Evolutionary conservation across 2,888 invertebrate species (phyloP).

Genomic region (Rhaphigaster nebulosa): DNA sequence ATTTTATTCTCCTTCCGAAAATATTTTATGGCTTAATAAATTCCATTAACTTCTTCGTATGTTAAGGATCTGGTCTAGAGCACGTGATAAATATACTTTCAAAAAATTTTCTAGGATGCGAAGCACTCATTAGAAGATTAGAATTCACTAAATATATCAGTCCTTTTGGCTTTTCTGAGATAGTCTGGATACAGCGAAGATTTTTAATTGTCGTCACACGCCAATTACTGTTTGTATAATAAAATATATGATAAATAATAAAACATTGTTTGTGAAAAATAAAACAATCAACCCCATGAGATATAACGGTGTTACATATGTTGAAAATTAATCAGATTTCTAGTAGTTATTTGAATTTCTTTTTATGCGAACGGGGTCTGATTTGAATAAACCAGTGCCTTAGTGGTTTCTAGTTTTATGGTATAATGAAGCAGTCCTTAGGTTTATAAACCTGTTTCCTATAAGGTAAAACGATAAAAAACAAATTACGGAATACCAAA

Average conservation of each 20-base stretch:
- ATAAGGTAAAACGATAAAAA: constrained; percentile 26
- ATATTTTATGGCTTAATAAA: too few relatives aligned
- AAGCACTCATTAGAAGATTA: too few relatives aligned
- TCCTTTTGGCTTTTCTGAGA: too few relatives aligned
- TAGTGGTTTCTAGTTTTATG: constrained; percentile 24
- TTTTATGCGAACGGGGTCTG: background rate
- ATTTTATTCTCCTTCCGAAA: too few relatives aligned
- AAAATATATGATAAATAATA: background rate
- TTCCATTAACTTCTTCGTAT: too few relatives aligned
- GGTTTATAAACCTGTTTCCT: constrained; percentile 24
- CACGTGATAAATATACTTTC: too few relatives aligned
- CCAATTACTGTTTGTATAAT: too few relatives aligned
- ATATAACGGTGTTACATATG: background rate
- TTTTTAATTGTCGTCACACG: too few relatives aligned
- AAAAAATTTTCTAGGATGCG: too few relatives aligned
- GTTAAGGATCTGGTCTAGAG: too few relatives aligned
- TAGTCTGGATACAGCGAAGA: too few relatives aligned
- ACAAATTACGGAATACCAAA: background rate
- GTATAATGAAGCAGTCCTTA: constrained; percentile 14
- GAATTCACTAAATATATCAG: too few relatives aligned
- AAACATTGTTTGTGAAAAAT: background rate
- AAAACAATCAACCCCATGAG: background rate
- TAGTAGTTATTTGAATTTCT: constrained; percentile 8
- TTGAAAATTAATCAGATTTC: background rate
- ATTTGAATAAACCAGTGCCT: constrained; percentile 28